Conservation (phyloP, 2,888 invertebrate species). For the Andrena marginata region DNA sequence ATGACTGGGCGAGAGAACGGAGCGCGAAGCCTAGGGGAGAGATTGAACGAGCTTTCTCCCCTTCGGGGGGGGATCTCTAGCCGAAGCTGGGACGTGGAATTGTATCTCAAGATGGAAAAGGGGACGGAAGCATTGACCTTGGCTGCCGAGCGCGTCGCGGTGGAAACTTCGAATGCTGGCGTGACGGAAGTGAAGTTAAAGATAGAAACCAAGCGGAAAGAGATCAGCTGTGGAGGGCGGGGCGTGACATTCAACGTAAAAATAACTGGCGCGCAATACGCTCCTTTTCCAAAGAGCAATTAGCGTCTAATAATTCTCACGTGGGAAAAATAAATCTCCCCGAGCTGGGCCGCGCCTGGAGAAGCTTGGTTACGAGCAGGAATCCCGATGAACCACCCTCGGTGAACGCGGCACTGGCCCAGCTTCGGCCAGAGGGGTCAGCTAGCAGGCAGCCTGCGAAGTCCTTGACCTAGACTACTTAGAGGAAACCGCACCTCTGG, state of each 20-base stretch:
- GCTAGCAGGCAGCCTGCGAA: slow-evolving; percentile 42
- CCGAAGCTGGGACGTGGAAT: background rate
- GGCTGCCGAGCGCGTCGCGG: slow-evolving; percentile 11
- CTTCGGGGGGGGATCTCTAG: background rate
- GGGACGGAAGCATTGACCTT: slow-evolving; percentile 38
- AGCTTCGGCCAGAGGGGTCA: slow-evolving; percentile 26
- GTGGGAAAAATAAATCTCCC: background rate
- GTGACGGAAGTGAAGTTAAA: slow-evolving; percentile 57
- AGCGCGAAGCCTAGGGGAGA: background rate
- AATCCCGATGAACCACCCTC: no score
- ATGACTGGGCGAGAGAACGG: background rate
- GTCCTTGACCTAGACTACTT: slow-evolving; percentile 77
- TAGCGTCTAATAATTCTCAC: background rate
- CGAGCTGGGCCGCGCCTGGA: background rate
- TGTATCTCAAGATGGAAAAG: background rate
- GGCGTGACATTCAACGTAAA: slow-evolving; percentile 49
- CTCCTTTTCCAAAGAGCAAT: background rate
- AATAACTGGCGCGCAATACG: slow-evolving; percentile 30
- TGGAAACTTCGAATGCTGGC: slow-evolving; percentile 7
- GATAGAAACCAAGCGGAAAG: slow-evolving; percentile 49
- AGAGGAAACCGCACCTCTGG: slow-evolving; percentile 73
- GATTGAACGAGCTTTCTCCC: background rate
- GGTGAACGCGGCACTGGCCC: background rate
- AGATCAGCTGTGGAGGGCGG: slow-evolving; percentile 39
- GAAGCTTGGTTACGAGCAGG: background rate